These are phyloP conservation scores for Poecile montanus DNA, from an alignment of 2,797 vertebrate species.

Conservation along the genomic window DNA sequence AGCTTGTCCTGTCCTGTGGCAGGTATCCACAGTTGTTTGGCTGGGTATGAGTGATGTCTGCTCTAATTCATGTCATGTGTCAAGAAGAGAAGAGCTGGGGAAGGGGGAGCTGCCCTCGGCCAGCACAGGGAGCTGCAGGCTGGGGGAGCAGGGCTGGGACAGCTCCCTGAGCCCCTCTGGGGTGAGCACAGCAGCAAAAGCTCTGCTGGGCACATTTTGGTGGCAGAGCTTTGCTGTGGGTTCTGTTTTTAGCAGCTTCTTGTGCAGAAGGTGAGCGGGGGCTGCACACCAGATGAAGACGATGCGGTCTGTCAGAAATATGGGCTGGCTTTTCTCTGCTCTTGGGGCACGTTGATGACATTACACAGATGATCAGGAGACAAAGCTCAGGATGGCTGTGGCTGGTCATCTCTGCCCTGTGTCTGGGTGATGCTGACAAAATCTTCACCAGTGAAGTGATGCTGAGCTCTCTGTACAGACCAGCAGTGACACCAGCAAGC, in stretches of 20 bases:
- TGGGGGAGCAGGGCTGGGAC: background rate
- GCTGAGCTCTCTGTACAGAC: accelerated
- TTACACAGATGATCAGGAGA: background rate
- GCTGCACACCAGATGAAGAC: background rate
- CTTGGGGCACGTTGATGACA: background rate
- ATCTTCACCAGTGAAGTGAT: background rate
- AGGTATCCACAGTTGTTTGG: background rate
- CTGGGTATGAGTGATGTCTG: background rate
- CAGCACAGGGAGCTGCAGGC: background rate
- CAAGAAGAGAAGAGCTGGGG: background rate
- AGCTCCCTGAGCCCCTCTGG: background rate
- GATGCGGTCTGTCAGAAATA: background rate
- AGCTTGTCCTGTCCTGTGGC: slow-evolving; percentile 5
- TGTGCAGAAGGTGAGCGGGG: background rate
- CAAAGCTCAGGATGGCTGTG: background rate
- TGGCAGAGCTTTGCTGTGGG: accelerated
- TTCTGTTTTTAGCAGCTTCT: background rate
- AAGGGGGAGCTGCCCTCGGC: background rate
- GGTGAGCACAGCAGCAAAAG: background rate
- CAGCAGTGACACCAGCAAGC: background rate
- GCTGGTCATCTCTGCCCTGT: background rate
- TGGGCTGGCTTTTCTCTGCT: background rate
- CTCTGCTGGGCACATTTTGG: background rate
- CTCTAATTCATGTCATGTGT: background rate
- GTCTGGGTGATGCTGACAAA: background rate